Percentiles rank a stretch among this genome's conserved stretches.
Conservation (phyloP, 1,140 invertebrate genomes). For the Papilio glaucus region DNA sequence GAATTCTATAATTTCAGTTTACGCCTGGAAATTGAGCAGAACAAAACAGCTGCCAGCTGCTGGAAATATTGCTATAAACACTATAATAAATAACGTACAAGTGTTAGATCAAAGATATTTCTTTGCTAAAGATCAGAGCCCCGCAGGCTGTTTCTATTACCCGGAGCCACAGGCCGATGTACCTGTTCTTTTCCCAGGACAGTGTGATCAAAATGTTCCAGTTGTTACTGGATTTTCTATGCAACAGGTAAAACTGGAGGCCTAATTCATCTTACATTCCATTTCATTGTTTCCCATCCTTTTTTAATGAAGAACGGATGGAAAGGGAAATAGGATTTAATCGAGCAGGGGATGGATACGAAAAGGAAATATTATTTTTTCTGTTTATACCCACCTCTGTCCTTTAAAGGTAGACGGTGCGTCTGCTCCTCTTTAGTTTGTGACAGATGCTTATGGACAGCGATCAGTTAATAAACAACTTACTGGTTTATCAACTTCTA, state of each 20-base stretch:
- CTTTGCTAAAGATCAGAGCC: constrained; percentile 50
- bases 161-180: constrained; percentile 49
- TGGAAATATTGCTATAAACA: constrained; percentile 49
- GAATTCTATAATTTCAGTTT: constrained; percentile 51
- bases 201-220: constrained; percentile 56
- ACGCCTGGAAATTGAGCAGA: constrained; percentile 68
- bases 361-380: too few relatives aligned
- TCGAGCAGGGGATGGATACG: too few relatives aligned
- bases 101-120: constrained; percentile 61
- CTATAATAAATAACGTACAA: constrained; percentile 44
- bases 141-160: constrained; percentile 57
- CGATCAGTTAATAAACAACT: too few relatives aligned
- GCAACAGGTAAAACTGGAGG: constrained; percentile 46
- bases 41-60: constrained; percentile 45
- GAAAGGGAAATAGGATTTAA: too few relatives aligned
- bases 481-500: too few relatives aligned
- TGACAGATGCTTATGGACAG: too few relatives aligned
- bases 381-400: too few relatives aligned
- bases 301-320: too few relatives aligned
- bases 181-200: constrained; percentile 55
- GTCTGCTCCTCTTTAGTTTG: too few relatives aligned
- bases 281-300: too few relatives aligned
- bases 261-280: too few relatives aligned
- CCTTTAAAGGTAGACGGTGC: too few relatives aligned
- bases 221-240: constrained; percentile 53